Percentiles rank a stretch among this genome's conserved stretches.
These are phyloP conservation scores for Drosophila santomea DNA, from an alignment of 1,140 invertebrate genomes.

Conservation along the genomic window DNA sequence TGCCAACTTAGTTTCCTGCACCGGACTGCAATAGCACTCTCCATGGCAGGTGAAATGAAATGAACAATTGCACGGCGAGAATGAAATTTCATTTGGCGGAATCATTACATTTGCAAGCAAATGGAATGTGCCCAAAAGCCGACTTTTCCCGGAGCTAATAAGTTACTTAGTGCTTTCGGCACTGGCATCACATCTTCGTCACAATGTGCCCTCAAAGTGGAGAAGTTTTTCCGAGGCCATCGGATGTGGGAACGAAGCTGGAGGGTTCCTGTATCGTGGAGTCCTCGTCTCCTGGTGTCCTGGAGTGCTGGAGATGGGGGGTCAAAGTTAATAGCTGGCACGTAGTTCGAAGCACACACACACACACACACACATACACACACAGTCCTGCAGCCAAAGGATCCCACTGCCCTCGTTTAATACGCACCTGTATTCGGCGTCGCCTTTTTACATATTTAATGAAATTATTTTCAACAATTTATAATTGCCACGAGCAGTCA, in stretches of 20 bases:
- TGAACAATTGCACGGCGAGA: constrained; percentile 50
- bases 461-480: constrained; percentile 83
- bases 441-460: constrained; percentile 81
- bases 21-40: background rate
- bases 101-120: constrained; percentile 76
- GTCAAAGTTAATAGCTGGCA: constrained; percentile 67
- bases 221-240: constrained; percentile 49
- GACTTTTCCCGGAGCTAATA: constrained; percentile 26
- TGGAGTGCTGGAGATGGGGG: constrained; percentile 4
- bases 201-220: constrained; percentile 19
- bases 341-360: constrained; percentile 26
- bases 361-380: too few species aligned
- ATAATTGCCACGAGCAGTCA: constrained; percentile 77
- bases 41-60: constrained; percentile 38
- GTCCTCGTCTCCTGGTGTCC: background rate
- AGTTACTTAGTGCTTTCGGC: background rate
- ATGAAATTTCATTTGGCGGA: constrained; percentile 70
- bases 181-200: background rate
- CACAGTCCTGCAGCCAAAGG: too few species aligned
- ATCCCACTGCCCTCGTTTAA: constrained; percentile 27
- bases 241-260: constrained; percentile 60
- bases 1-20: constrained; percentile 61
- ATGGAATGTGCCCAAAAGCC: constrained; percentile 65
- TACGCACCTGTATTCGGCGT: constrained; percentile 64
- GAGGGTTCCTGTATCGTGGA: constrained; percentile 11